A percentile compares a stretch with the other conserved stretches of the same genome.
Evolutionary conservation across 2,797 vertebrate genomes (phyloP).

Genomic region (Heteromormyrus szaboi): DNA sequence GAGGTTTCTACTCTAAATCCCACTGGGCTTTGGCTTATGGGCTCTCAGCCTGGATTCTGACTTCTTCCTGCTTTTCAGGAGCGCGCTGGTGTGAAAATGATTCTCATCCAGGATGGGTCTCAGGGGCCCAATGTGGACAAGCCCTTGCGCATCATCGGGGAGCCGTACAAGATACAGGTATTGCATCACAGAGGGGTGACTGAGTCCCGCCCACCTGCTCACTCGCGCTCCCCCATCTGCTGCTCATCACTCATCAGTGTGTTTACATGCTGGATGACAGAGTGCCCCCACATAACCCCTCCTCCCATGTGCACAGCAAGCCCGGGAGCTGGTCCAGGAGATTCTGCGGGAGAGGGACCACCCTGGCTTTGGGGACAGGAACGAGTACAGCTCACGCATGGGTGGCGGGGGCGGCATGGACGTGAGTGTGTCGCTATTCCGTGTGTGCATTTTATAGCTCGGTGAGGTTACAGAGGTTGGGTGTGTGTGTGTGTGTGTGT

Average conservation of each 20-base stretch:
- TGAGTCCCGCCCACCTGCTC: not conserved
- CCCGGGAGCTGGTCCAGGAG: slow-evolving; percentile 92
- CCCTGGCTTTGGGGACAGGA: slow-evolving; percentile 75
- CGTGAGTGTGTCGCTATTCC: slow-evolving; percentile 42
- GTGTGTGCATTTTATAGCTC: not conserved
- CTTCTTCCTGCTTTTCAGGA: slow-evolving; percentile 55
- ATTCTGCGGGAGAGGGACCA: slow-evolving; percentile 84
- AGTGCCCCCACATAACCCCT: not conserved
- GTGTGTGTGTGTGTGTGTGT: not conserved
- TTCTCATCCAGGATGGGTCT: slow-evolving; percentile 88
- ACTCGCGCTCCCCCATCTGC: not conserved
- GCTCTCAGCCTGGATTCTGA: not conserved
- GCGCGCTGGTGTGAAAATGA: slow-evolving; percentile 92
- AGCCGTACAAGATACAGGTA: slow-evolving; percentile 94
- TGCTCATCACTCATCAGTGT: not conserved
- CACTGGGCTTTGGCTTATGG: not conserved
- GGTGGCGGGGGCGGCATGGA: slow-evolving; percentile 64
- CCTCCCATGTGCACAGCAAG: slow-evolving; percentile 66
- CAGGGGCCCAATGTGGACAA: slow-evolving; percentile 90
- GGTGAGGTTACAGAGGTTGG: not conserved
- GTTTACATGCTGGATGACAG: not conserved
- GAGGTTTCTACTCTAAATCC: not conserved
- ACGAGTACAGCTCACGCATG: slow-evolving; percentile 77
- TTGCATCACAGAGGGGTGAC: too few relatives aligned
- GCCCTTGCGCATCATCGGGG: slow-evolving; percentile 86